These are phyloP conservation scores for Craseonycteris thonglongyai DNA, from an alignment of 2,113 vertebrate genomes.

Conservation along the genomic window DNA sequence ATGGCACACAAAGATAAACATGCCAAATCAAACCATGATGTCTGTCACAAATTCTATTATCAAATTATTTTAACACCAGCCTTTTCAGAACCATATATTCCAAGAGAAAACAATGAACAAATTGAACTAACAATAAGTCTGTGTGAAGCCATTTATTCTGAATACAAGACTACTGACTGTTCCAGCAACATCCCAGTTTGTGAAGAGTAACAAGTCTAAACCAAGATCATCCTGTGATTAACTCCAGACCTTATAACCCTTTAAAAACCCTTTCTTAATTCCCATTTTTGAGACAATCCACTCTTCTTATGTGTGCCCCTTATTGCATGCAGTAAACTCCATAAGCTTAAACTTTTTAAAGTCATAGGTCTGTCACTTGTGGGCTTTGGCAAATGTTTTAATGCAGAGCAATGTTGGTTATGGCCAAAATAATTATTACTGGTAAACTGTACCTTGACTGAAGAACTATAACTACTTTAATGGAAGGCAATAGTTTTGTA, in stretches of 20 bases:
- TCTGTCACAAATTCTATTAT: neutral
- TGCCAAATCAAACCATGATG: neutral
- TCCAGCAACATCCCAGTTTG: neutral
- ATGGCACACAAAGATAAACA: neutral
- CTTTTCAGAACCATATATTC: neutral
- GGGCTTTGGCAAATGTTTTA: neutral
- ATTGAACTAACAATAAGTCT: neutral
- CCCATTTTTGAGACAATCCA: neutral
- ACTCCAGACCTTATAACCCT: neutral
- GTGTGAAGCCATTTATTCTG: neutral
- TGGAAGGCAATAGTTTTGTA: neutral
- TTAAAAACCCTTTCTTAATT: neutral
- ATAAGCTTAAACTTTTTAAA: neutral
- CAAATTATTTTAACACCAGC: neutral
- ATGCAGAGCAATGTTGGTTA: neutral
- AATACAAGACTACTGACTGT: neutral
- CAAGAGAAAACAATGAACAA: neutral
- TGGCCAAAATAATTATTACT: neutral
- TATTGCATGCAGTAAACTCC: neutral
- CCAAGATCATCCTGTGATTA: neutral
- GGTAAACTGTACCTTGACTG: neutral
- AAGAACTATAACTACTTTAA: neutral
- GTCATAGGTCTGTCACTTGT: neutral
- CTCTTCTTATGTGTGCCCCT: neutral
- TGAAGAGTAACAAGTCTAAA: neutral